These are phyloP conservation scores for Myrmecophaga tridactyla DNA, from an alignment of 2,113 vertebrate genomes.

Conservation along the genomic window DNA sequence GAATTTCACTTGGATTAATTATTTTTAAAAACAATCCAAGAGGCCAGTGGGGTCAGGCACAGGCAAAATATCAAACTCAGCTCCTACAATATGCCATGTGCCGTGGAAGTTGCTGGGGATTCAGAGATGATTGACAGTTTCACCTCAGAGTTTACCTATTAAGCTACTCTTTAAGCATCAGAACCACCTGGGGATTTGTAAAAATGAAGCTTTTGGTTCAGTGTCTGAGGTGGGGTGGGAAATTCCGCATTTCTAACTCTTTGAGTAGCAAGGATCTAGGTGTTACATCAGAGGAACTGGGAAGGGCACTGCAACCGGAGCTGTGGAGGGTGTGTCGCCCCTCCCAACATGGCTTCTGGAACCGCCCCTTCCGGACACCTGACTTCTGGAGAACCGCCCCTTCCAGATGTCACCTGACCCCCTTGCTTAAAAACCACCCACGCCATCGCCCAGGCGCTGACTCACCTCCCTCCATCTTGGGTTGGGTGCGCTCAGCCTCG, in stretches of 20 bases:
- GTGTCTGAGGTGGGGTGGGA: not conserved
- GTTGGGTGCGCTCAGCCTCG: too few species aligned
- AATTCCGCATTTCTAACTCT: not conserved
- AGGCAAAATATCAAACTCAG: not conserved
- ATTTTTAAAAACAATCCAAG: not conserved
- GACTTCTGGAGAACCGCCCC: too few species aligned
- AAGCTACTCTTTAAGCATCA: not conserved
- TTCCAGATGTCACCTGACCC: too few species aligned
- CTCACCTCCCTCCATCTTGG: too few species aligned
- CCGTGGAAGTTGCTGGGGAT: not conserved
- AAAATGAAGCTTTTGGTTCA: not conserved
- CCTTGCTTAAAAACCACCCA: too few species aligned
- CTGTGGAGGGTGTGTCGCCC: too few species aligned
- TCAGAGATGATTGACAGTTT: not conserved
- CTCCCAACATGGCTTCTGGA: too few species aligned
- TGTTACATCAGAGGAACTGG: too few species aligned
- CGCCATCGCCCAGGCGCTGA: too few species aligned
- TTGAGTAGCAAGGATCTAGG: not conserved
- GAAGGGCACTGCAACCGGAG: too few species aligned
- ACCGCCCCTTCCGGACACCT: too few species aligned
- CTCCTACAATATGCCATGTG: not conserved
- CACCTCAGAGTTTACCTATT: not conserved
- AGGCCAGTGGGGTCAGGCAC: not conserved
- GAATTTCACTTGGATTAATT: too few species aligned
- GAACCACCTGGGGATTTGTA: not conserved